A percentile compares a stretch with the other conserved stretches of the same genome.
phyloP scores from a whole-genome alignment of 2,113 vertebrate genomes.

The human (Homo sapiens) region DNA sequence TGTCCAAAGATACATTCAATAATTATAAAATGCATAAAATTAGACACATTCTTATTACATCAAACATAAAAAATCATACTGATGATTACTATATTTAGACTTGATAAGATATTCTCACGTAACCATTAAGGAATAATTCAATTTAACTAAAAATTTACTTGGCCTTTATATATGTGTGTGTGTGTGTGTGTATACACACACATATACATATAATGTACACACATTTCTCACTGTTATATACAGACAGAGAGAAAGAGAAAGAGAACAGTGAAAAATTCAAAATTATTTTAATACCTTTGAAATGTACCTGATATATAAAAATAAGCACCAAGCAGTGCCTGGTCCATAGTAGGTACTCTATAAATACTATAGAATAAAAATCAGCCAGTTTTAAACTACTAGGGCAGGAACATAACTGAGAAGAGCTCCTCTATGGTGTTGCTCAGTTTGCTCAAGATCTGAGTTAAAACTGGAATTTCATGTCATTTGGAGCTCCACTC shows the following conservation, averaged over 20 bases:
- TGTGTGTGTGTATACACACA: neutral
- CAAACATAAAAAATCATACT: neutral
- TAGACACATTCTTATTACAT: slow-evolving; percentile 20
- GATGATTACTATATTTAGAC: slow-evolving; percentile 35
- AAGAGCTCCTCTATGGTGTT: neutral
- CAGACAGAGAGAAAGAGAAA: neutral
- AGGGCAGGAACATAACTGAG: neutral
- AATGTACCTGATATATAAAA: neutral
- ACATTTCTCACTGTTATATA: neutral
- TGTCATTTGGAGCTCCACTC: neutral
- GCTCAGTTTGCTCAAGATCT: neutral
- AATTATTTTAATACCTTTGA: neutral
- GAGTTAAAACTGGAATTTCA: neutral
- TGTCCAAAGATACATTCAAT: slow-evolving; percentile 35
- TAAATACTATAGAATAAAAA: neutral
- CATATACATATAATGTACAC: neutral
- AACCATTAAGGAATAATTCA: neutral
- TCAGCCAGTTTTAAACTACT: neutral
- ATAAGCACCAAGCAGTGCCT: neutral
- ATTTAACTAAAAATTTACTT: neutral
- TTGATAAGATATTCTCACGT: slow-evolving; percentile 18
- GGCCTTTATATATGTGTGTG: neutral
- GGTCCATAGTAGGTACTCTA: neutral
- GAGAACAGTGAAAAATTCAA: neutral
- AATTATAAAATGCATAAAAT: slow-evolving; percentile 50